Evolutionary conservation across 2,888 invertebrate genomes (phyloP), one percentile per base, ranked within the genome.

Genomic region (Sisyra terminalis): DNA sequence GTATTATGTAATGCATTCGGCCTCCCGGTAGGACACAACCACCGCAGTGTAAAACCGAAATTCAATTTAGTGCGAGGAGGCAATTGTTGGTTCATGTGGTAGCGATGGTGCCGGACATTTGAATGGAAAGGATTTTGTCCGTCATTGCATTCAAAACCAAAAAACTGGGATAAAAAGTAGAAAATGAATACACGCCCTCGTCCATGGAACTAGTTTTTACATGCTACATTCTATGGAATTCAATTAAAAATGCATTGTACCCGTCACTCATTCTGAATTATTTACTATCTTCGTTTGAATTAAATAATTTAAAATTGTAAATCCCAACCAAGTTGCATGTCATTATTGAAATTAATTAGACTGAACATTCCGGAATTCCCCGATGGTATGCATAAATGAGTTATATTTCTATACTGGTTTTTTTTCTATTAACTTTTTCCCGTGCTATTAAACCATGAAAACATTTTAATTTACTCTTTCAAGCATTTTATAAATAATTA

Each of bases 241-340:
- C 37, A 37, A 37, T 37, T 37, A 37, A 37, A 37, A 37, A 37
- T 37, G 37, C 14, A 37, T 37, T 37, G 37, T 37, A 11, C 2
- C 15, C 18, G 37, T 37, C 37, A 37, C 37, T 37, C 15, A 15
- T 37, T 10, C n/a, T 37, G 9, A 37, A 37, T 37, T 37, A 37
- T 37, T 37, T 18, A 18, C 37, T 18, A 37, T 35, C 8, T 35
- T 11, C 13, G 37, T 17, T 37, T 37, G 37, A 37, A 17, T 37
- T 37, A 16, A 15, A 37, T n/a, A 11, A 37, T 32, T 32, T 32
- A 13, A 32, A 13, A 14, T 32, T 32, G 32, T 13, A 32, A 32
- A n/a, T 32, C 32, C 32, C 32, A 9, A n/a, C 32, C 11, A 32
- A n/a, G 4, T 32, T 32, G 14, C 14, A 32, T 32, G 32, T 32